Conservation (phyloP, 2,888 invertebrate genomes). For the Thymelicus lineola region DNA sequence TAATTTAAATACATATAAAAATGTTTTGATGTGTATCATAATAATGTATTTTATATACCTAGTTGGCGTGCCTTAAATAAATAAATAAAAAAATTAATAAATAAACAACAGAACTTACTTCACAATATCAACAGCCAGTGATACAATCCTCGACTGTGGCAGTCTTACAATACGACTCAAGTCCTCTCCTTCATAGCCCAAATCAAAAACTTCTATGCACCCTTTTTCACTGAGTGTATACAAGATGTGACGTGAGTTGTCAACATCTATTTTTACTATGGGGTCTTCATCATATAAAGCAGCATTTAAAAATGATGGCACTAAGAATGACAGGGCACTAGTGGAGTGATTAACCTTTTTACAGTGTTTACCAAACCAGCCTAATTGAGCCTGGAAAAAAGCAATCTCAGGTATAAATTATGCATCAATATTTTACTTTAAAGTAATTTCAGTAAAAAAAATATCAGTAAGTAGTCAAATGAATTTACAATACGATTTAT, state of each 20-base stretch:
- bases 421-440: no score
- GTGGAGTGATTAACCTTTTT: conserved; percentile 98
- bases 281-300: conserved; percentile 95
- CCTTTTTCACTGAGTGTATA: conserved; percentile 97
- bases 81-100: no score
- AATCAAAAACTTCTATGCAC: conserved; percentile 94
- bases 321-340: conserved; percentile 93
- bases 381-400: conserved; percentile 88
- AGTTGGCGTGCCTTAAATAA: no score
- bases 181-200: conserved; percentile 91
- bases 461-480: no score
- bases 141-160: conserved; percentile 90
- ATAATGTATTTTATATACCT: no score
- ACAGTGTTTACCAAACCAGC: conserved; percentile 98
- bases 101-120: conserved; percentile 85
- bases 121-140: conserved; percentile 91
- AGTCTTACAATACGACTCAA: conserved; percentile 90
- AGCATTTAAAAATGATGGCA: conserved; percentile 95
- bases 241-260: conserved; percentile 94
- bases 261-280: conserved; percentile 94
- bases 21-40: no score
- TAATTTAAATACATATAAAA: no score
- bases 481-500: no score
- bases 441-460: no score
- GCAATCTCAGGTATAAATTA: no score